Conservation (phyloP, 2,888 invertebrate species). For the Aporophyla lueneburgensis region DNA sequence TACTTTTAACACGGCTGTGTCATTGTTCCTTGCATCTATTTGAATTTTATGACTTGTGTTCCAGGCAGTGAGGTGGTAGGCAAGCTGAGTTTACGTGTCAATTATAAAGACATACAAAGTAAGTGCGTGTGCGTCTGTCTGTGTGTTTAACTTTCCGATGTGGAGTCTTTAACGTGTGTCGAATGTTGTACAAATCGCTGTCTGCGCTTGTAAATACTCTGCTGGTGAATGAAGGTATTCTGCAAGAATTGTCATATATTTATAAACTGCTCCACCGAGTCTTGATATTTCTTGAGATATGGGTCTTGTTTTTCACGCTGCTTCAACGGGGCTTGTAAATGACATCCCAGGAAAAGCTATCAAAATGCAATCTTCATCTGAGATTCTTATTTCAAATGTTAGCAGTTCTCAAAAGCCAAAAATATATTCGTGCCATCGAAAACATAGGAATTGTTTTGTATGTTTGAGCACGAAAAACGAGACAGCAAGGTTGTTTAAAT, state of each 20-base stretch:
- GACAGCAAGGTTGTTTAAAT: constrained; percentile 4
- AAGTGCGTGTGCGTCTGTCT: constrained; percentile 72
- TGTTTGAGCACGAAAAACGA: background rate
- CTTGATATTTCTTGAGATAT: background rate
- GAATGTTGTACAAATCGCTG: constrained; percentile 59
- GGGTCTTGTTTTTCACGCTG: background rate
- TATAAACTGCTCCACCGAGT: constrained; percentile 9
- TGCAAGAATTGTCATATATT: background rate
- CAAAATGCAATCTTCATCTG: background rate
- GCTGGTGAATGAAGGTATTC: constrained; percentile 14
- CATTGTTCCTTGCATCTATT: background rate
- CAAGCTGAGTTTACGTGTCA: constrained; percentile 83
- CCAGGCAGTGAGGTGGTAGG: constrained; percentile 84
- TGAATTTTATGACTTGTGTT: constrained; percentile 69
- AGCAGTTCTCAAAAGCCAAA: background rate
- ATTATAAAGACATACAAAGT: constrained; percentile 78
- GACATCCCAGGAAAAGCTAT: background rate
- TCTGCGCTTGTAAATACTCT: constrained; percentile 52
- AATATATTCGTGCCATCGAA: background rate
- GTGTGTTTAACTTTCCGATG: constrained; percentile 60
- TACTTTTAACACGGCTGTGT: background rate
- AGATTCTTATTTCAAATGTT: background rate
- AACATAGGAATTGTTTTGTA: background rate
- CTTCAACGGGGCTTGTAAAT: background rate
- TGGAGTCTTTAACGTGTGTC: constrained; percentile 52